Evolutionary conservation across 2,888 invertebrate species (phyloP), one percentile per base, ranked within the genome.

Genomic region (Tinea pellionella): DNA sequence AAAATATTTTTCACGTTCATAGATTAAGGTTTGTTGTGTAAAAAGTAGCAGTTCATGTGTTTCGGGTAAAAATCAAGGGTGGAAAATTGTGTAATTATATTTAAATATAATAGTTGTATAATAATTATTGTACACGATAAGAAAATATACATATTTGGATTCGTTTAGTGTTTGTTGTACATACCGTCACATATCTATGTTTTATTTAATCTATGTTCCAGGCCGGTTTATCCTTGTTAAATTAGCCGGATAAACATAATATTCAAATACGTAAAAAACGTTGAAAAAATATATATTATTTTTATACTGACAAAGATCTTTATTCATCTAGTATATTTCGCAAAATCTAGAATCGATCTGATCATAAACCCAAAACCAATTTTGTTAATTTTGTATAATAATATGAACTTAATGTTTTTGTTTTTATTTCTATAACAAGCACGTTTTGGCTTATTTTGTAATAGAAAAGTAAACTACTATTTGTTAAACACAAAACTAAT

Each of bases 11-110:
- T 87, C 86, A 83, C 85, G 83, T 82, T 78, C 70, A 70, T 84
- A 85, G 78, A 60, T 56, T 86, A 85, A 85, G 83, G 78, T 83
- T 83, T 86, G 85, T 84, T 86, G 82, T 87, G 80, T 85, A 82
- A 80, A 77, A 74, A 77, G 24, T 80, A 80, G 78, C 69, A 79
- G 79, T 82, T 78, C 78, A 70, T 77, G 76, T 80, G 77, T 78
- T 79, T 81, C 75, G 75, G 77, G 77, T 80, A 77, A n/a, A n/a
- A 78, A 77, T 74, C 72, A 77, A 78, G 75, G 80, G 79, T 80
- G 77, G 73, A 77, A n/a, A 73, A 77, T 71, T 77, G 77, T 85
- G 82, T 85, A 83, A 16, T 77, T 74, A 77, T 78, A 75, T 80
- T 78, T 83, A 81, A 81, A 78, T 82, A n/a, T n/a, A n/a, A n/a